Evolutionary conservation across 2,113 vertebrate species (phyloP).

Genomic region (Melanerpes aurifrons): DNA sequence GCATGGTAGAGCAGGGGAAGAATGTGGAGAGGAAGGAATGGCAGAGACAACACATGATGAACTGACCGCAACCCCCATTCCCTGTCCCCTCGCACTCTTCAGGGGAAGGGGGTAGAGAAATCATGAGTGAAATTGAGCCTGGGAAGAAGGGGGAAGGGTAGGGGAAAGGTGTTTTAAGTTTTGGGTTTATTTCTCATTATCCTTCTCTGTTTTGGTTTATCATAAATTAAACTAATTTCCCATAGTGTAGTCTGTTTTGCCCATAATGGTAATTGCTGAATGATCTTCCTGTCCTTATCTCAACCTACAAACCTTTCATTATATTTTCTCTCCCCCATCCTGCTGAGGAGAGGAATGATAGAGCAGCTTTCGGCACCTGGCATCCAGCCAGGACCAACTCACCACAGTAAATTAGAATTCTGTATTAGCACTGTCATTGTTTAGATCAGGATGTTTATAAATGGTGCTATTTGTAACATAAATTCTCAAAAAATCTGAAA

Average conservation of each 20-base stretch:
- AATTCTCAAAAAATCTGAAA: too few species aligned
- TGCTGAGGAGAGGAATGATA: background rate
- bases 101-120: too few species aligned
- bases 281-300: too few species aligned
- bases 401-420: too few species aligned
- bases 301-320: too few species aligned
- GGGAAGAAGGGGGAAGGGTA: background rate
- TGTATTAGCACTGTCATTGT: too few species aligned
- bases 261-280: fast-evolving
- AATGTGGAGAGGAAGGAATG: background rate
- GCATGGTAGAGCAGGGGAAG: too few species aligned
- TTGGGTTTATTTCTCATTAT: background rate
- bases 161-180: background rate
- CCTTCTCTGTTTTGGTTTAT: background rate
- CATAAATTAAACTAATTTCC: background rate
- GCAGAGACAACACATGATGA: background rate
- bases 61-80: fast-evolving
- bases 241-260: background rate
- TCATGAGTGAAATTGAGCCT: background rate
- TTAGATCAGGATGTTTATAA: too few species aligned
- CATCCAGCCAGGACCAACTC: too few species aligned
- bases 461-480: too few species aligned
- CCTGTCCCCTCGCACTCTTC: background rate
- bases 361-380: too few species aligned
- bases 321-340: background rate